Conservation (phyloP, 2,888 invertebrate species). For the Syrista parreyssii region DNA sequence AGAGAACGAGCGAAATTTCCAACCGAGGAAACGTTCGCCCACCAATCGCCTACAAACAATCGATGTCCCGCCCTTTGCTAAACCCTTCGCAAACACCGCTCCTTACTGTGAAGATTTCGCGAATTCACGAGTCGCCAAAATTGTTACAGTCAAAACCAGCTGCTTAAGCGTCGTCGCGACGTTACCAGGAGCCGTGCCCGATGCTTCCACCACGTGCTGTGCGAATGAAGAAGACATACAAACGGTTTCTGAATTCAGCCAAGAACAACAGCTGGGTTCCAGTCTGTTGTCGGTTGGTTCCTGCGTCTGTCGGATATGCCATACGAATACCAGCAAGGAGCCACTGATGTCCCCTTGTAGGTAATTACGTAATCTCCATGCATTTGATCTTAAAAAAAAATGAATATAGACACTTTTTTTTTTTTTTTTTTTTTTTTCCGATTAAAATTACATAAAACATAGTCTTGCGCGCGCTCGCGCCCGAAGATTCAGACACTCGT, state of each 20-base stretch:
- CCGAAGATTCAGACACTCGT: neutral
- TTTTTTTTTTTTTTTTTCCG: too few species aligned
- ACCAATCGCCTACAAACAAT: neutral
- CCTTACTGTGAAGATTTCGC: neutral
- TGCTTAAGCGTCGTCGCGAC: conserved; percentile 44
- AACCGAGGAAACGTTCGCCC: neutral
- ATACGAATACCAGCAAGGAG: conserved; percentile 66
- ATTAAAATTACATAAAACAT: neutral
- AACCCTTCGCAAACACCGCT: too few species aligned
- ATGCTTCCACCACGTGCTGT: conserved; percentile 40
- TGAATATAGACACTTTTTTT: too few species aligned
- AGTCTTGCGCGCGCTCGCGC: neutral
- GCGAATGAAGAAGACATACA: conserved; percentile 43
- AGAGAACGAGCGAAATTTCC: neutral
- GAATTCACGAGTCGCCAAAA: neutral
- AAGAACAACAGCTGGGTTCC: conserved; percentile 42
- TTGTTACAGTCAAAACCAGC: conserved; percentile 46
- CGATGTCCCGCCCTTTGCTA: neutral
- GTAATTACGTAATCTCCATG: too few species aligned
- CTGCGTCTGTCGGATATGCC: conserved; percentile 76
- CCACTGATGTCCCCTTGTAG: conserved; percentile 73
- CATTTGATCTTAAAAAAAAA: too few species aligned
- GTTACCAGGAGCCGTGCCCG: conserved; percentile 43
- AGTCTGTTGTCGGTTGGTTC: conserved; percentile 68
- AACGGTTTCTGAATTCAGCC: conserved; percentile 40